phyloP scores from a whole-genome alignment of 2,888 invertebrate genomes.

The Terebella lapidaria region DNA sequence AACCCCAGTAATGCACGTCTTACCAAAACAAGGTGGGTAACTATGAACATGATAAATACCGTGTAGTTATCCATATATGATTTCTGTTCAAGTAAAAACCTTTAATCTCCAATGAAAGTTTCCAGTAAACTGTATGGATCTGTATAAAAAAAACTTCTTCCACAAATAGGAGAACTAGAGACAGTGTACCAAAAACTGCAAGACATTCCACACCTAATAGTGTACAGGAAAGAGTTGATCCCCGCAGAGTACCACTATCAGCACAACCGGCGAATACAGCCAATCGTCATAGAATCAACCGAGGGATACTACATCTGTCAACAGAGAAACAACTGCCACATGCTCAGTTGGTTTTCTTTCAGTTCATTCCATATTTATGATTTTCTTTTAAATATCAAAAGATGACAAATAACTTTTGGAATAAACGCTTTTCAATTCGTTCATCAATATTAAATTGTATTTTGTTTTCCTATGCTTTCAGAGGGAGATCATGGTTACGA shows the following conservation, averaged over 20 bases:
- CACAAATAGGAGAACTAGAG: conserved; percentile 10
- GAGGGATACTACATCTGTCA: conserved; percentile 26
- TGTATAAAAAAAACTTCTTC: neutral
- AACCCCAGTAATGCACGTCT: neutral
- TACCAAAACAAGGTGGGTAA: neutral
- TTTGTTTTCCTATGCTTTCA: too few relatives aligned
- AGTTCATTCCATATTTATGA: neutral
- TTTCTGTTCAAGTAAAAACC: too few relatives aligned
- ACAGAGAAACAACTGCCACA: neutral
- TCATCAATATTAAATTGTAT: too few relatives aligned
- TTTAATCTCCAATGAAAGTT: too few relatives aligned
- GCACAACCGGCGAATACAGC: conserved; percentile 41
- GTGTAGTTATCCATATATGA: neutral
- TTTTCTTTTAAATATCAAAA: neutral
- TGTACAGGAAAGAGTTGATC: conserved; percentile 45
- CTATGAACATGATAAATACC: neutral
- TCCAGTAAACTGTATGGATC: too few relatives aligned
- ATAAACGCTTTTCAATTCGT: too few relatives aligned
- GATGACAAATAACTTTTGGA: too few relatives aligned
- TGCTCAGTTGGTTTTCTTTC: neutral
- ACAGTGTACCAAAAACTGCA: conserved; percentile 16
- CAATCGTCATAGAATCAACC: conserved; percentile 40
- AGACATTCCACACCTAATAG: conserved; percentile 29
- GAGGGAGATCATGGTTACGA: conserved; percentile 52
- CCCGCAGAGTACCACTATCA: conserved; percentile 45